Evolutionary conservation across 2,797 vertebrate species (phyloP).

Genomic region (Sciurus vulgaris): DNA sequence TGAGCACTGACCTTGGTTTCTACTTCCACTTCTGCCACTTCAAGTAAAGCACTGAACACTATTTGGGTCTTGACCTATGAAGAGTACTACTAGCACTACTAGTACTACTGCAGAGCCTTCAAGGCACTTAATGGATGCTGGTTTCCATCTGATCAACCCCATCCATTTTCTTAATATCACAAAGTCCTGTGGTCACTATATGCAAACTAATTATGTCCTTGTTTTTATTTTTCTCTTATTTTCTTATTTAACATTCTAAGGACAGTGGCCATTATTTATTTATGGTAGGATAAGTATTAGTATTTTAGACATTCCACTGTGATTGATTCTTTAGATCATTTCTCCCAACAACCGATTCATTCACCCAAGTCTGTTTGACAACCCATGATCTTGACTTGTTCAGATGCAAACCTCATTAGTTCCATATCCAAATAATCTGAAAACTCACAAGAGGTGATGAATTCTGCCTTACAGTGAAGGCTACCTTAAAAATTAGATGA

Average conservation of each 20-base stretch:
- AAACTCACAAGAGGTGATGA: background rate
- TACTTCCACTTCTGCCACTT: background rate
- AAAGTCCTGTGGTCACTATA: background rate
- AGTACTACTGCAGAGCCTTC: background rate
- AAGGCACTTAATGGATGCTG: background rate
- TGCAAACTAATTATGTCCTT: background rate
- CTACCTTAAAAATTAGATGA: background rate
- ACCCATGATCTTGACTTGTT: background rate
- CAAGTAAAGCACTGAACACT: background rate
- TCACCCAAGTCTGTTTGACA: background rate
- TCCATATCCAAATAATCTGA: background rate
- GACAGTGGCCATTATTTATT: background rate
- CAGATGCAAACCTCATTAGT: slow-evolving; percentile 22
- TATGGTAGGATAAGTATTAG: background rate
- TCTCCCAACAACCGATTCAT: background rate
- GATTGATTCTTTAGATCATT: background rate
- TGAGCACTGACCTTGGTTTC: background rate
- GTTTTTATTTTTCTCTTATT: background rate
- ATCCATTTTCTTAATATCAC: background rate
- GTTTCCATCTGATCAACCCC: background rate
- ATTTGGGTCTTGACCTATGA: background rate
- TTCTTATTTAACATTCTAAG: background rate
- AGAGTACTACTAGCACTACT: background rate
- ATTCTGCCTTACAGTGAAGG: background rate
- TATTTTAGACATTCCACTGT: background rate